phyloP scores from a whole-genome alignment of 2,113 vertebrate species.

The Forbesichthys papilliferus region DNA sequence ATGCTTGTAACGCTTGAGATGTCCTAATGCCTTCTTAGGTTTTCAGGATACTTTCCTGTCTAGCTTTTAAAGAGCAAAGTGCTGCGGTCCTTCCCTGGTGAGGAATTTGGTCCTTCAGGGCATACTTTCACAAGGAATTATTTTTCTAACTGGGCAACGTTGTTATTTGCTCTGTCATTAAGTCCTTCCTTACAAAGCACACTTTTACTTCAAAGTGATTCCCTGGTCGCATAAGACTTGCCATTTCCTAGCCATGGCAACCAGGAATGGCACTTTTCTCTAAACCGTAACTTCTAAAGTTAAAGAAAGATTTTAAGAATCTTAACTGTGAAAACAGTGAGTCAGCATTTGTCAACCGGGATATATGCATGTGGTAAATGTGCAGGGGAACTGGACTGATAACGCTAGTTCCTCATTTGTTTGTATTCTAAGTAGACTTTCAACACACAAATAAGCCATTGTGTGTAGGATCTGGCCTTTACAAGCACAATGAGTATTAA shows the following conservation, averaged over 20 bases:
- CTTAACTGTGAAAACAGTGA: constrained; percentile 23
- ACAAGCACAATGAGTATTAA: constrained; percentile 36
- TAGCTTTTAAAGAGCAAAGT: not conserved
- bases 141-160: not conserved
- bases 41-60: too few relatives aligned
- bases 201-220: not conserved
- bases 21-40: too few relatives aligned
- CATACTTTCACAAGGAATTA: constrained; percentile 5
- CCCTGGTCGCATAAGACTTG: constrained; percentile 28
- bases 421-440: constrained; percentile 27
- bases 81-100: not conserved
- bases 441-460: constrained; percentile 11
- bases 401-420: constrained; percentile 51
- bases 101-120: constrained; percentile 30
- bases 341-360: constrained; percentile 14
- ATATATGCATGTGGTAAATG: not conserved
- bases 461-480: constrained; percentile 35
- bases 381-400: constrained; percentile 10
- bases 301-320: too few relatives aligned
- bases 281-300: too few relatives aligned
- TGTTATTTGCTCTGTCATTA: constrained; percentile 18
- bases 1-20: too few relatives aligned
- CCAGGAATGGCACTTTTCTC: too few relatives aligned
- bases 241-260: not conserved
- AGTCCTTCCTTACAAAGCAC: constrained; percentile 15